Evolutionary conservation across 2,888 invertebrate species (phyloP), one percentile per base, ranked within the genome.

Genomic region (Resseliella maxima): DNA sequence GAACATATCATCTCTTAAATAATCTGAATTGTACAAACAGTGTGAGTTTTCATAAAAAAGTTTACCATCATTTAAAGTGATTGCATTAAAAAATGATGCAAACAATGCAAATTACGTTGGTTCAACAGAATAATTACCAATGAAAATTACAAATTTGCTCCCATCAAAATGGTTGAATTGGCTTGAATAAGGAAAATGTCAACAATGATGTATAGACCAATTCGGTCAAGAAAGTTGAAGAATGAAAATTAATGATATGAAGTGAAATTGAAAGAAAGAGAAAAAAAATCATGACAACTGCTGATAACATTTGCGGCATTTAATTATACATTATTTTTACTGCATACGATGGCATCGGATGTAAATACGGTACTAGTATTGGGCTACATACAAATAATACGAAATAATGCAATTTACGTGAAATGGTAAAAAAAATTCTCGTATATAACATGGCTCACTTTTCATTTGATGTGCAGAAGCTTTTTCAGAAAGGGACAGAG

Each of bases 171-270:
- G 5, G n/a, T 24, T 59, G n/a, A 6, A 10, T n/a, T 24, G 24
- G 3, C 72, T 72, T 31, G 35, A 35, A 72, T 3, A 31, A 27
- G 24, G 72, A 35, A 72, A 72, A 72, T 31, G 31, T 72, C 10
- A 8, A n/a, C 72, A 72, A 2, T n/a, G n/a, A n/a, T 31, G 72
- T 18, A 8, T 35, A 72, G 35, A 31, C 35, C 72, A 72, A 72
- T 72, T 72, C 35, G 72, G 35, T 12, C 12, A 15, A 27, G 72
- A 72, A 72, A 72, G 72, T 72, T 31, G 72, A 12, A 72, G n/a
- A 72, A 72, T 72, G 35, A 27, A 72, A 35, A 72, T 72, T 72
- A 31, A 72, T 72, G 27, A 72, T 31, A 31, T 31, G 72, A 35
- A 72, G 31, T 72, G 31, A 15, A 12, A 72, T 24, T 24, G 24